phyloP scores from a whole-genome alignment of 1,140 invertebrate genomes.

The Drosophila equinoxialis region DNA sequence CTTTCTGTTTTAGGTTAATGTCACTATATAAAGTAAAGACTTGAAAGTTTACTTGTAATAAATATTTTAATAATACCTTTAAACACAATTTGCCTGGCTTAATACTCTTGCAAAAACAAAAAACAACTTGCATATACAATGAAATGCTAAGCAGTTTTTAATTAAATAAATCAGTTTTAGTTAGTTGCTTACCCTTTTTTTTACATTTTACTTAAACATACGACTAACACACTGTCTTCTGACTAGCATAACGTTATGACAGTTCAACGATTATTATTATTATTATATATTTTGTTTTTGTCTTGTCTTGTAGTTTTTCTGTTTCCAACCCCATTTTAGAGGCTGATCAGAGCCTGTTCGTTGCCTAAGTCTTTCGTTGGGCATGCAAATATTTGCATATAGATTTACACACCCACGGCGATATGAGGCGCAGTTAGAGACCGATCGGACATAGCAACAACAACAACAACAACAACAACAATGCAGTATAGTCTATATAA shows the following conservation, averaged over 20 bases:
- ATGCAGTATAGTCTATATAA: neutral
- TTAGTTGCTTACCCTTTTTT: neutral
- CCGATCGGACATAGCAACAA: constrained; percentile 58
- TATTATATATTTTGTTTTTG: neutral
- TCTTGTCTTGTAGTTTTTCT: neutral
- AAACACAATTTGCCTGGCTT: too few species aligned
- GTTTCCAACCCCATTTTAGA: constrained; percentile 9
- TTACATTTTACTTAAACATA: neutral
- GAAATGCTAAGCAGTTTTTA: too few species aligned
- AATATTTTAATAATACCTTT: too few species aligned
- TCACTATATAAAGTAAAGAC: too few species aligned
- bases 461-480: constrained; percentile 14
- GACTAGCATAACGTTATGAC: constrained; percentile 12
- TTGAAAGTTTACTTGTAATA: neutral
- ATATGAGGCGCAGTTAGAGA: neutral
- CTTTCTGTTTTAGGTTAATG: too few species aligned
- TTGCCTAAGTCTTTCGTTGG: constrained; percentile 76
- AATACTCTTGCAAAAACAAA: too few species aligned
- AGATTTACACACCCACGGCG: constrained; percentile 67
- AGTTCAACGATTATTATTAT: constrained; percentile 4
- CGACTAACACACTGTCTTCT: constrained; percentile 7
- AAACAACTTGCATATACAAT: too few species aligned
- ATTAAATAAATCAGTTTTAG: too few species aligned
- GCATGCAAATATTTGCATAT: constrained; percentile 77
- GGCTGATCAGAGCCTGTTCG: constrained; percentile 58